Evolutionary conservation across 2,888 invertebrate genomes (phyloP).

Genomic region (Temnothorax ravouxi): DNA sequence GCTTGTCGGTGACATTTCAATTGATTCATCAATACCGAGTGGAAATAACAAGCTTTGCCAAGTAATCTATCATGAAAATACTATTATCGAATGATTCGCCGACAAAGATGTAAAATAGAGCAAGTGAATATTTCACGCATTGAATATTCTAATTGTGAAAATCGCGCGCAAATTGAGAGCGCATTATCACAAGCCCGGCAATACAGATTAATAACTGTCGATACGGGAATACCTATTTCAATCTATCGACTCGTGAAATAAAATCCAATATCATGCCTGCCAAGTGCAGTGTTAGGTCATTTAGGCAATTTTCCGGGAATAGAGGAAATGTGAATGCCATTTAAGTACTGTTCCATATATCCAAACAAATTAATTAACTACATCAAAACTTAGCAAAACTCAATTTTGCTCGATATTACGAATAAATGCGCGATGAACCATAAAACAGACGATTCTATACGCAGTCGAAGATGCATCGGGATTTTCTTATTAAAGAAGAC

Average conservation of each 20-base stretch:
- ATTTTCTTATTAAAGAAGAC: conserved; percentile 48
- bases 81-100: conserved; percentile 63
- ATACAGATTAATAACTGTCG: conserved; percentile 67
- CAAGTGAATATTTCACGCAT: conserved; percentile 47
- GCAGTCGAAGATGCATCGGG: conserved; percentile 19
- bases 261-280: conserved; percentile 39
- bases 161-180: too few relatives aligned
- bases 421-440: not conserved
- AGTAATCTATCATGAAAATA: conserved; percentile 73
- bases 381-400: not conserved
- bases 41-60: conserved; percentile 69
- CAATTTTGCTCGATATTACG: not conserved
- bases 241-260: conserved; percentile 28
- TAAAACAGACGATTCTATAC: not conserved
- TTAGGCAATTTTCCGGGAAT: conserved; percentile 13
- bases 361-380: conserved; percentile 13
- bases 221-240: conserved; percentile 51
- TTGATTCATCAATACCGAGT: conserved; percentile 58
- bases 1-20: conserved; percentile 60
- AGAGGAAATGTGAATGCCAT: not conserved
- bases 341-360: not conserved
- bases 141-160: conserved; percentile 60
- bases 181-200: conserved; percentile 41
- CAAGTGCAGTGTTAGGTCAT: conserved; percentile 36
- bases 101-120: conserved; percentile 34